These are phyloP conservation scores for Heliothis subflexa DNA, from an alignment of 1,140 invertebrate species.

Conservation along the genomic window DNA sequence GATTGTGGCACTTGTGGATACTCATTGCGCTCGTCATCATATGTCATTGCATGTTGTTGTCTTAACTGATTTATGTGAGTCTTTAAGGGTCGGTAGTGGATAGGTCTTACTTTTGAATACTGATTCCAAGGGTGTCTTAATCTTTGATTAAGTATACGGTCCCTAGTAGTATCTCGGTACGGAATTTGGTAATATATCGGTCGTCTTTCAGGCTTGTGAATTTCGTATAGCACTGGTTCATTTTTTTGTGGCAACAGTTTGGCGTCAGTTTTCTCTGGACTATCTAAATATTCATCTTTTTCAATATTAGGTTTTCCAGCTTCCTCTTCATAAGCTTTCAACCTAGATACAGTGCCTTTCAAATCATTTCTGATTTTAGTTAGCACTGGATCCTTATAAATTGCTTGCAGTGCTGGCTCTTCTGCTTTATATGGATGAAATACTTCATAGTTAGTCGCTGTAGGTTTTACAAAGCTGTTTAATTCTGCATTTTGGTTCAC, in stretches of 20 bases:
- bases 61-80: constrained; percentile 75
- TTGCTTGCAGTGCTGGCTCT: constrained; percentile 70
- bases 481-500: constrained; percentile 58
- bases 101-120: constrained; percentile 78
- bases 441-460: constrained; percentile 71
- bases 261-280: constrained; percentile 67
- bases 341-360: constrained; percentile 68
- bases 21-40: constrained; percentile 79
- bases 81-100: constrained; percentile 78
- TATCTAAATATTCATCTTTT: constrained; percentile 74
- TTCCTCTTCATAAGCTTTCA: constrained; percentile 77
- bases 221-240: constrained; percentile 73
- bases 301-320: constrained; percentile 67
- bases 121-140: constrained; percentile 80
- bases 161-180: constrained; percentile 59
- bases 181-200: constrained; percentile 76
- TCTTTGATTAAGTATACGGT: constrained; percentile 73
- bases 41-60: constrained; percentile 79
- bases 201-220: constrained; percentile 71
- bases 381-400: constrained; percentile 79
- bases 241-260: constrained; percentile 77
- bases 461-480: constrained; percentile 59
- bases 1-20: constrained; percentile 74
- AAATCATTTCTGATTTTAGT: constrained; percentile 79
- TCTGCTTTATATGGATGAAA: constrained; percentile 81